These are phyloP conservation scores for Myodes glareolus DNA, from an alignment of 2,113 vertebrate genomes.

Conservation along the genomic window DNA sequence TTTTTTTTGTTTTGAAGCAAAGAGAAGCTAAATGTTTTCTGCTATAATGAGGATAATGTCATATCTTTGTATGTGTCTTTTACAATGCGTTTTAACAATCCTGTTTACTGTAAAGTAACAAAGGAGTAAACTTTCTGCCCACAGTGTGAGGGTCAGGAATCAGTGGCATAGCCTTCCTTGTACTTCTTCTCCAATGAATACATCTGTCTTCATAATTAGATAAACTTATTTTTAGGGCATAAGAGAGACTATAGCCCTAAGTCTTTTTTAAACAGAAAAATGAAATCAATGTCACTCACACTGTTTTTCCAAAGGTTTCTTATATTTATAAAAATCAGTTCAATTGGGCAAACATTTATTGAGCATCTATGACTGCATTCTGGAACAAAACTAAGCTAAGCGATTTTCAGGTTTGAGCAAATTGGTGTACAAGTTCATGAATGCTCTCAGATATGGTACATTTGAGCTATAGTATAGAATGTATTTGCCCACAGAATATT, in stretches of 20 bases:
- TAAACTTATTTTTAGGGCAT: background rate
- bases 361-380: background rate
- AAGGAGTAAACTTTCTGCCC: background rate
- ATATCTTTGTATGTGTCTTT: slow-evolving; percentile 9
- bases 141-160: background rate
- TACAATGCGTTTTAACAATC: background rate
- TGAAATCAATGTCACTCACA: background rate
- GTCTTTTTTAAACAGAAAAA: background rate
- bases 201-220: slow-evolving; percentile 4
- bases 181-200: background rate
- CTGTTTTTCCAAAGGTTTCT: background rate
- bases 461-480: background rate
- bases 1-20: slow-evolving; percentile 44
- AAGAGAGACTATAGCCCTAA: background rate
- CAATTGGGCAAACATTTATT: slow-evolving; percentile 13
- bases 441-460: background rate
- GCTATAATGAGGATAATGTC: background rate
- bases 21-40: slow-evolving; percentile 42
- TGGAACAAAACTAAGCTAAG: background rate
- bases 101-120: slow-evolving; percentile 5
- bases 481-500: background rate
- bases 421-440: background rate
- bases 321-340: slow-evolving; percentile 52
- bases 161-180: background rate
- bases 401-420: background rate